phyloP scores from a whole-genome alignment of 2,888 invertebrate species.

The Nomada goodeniana region DNA sequence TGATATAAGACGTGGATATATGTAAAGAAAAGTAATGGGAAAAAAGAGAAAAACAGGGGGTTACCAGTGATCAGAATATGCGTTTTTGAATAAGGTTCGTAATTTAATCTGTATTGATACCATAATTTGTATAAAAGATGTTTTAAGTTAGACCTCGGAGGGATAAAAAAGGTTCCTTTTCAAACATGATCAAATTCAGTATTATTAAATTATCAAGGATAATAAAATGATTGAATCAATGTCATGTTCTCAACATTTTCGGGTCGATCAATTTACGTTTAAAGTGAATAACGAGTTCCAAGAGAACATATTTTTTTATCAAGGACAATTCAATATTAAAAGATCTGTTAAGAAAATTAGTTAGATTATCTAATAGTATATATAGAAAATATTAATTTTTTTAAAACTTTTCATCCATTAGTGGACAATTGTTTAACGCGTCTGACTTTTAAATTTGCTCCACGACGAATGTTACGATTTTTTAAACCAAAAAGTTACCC shows the following conservation, averaged over 20 bases:
- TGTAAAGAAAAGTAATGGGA: constrained; percentile 30
- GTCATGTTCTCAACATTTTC: constrained; percentile 5
- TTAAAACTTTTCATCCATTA: neutral
- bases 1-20: constrained; percentile 58
- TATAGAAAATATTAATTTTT: neutral
- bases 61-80: constrained; percentile 12
- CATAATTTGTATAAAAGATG: constrained; percentile 40
- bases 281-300: constrained; percentile 3
- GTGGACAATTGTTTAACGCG: neutral
- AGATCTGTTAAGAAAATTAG: constrained; percentile 16
- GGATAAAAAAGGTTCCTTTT: constrained; percentile 27
- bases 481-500: constrained; percentile 31
- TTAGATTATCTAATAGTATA: constrained; percentile 11
- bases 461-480: neutral
- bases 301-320: neutral
- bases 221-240: constrained; percentile 27
- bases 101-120: constrained; percentile 31
- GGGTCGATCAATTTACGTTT: constrained; percentile 4
- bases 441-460: constrained; percentile 3
- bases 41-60: neutral
- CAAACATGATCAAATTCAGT: constrained; percentile 58
- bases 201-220: constrained; percentile 65
- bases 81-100: constrained; percentile 18
- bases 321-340: neutral
- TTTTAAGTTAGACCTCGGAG: constrained; percentile 50